Evolutionary conservation across 2,888 invertebrate species (phyloP).

Genomic region (Elgonia sp.): DNA sequence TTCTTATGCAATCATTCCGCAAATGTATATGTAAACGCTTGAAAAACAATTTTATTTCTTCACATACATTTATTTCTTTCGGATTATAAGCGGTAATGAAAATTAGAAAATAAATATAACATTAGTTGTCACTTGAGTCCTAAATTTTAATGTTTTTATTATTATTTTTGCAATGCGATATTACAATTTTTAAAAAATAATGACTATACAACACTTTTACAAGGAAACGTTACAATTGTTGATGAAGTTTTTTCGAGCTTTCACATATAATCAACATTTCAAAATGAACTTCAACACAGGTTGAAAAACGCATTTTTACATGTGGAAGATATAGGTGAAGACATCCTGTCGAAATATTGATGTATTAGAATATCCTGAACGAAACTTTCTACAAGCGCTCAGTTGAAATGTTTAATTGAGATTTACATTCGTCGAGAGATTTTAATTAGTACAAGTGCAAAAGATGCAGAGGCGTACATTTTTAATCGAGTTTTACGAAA

Average conservation of each 20-base stretch:
- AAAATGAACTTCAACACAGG: neutral
- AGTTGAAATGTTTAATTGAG: conserved; percentile 27
- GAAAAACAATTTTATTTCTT: neutral
- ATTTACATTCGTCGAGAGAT: conserved; percentile 44
- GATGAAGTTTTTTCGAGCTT: conserved; percentile 15
- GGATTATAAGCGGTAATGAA: too few relatives aligned
- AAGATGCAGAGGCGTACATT: conserved; percentile 36
- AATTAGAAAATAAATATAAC: too few relatives aligned
- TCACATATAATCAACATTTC: neutral
- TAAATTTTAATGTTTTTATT: too few relatives aligned
- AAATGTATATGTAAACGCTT: neutral
- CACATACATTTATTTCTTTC: too few relatives aligned
- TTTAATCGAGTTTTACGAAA: conserved; percentile 41
- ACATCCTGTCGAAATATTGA: conserved; percentile 40
- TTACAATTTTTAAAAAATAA: too few relatives aligned
- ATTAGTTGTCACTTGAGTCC: too few relatives aligned
- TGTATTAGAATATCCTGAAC: conserved; percentile 28
- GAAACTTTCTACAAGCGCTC: conserved; percentile 31
- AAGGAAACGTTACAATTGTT: conserved; percentile 13
- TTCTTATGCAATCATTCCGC: too few relatives aligned
- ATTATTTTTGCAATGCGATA: too few relatives aligned
- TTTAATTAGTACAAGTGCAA: conserved; percentile 48
- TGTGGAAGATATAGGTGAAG: conserved; percentile 31
- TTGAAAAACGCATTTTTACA: conserved; percentile 28
- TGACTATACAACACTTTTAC: too few relatives aligned